Conservation (phyloP, 2,797 vertebrate species). For the Nyctibius grandis region DNA sequence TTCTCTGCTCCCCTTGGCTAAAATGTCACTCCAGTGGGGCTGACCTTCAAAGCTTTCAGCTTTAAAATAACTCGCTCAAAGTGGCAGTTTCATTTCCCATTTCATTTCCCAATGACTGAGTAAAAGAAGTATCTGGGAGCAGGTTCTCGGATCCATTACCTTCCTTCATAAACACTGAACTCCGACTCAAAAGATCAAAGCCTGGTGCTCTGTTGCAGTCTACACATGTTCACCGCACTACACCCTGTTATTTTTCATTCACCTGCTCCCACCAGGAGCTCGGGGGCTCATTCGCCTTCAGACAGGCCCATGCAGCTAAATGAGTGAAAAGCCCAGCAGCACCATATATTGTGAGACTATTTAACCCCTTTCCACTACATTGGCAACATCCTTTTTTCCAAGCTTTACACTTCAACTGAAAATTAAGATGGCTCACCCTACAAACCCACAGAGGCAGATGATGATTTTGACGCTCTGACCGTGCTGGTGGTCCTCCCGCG, state of each 20-base stretch:
- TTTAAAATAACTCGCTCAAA: slow-evolving; percentile 44
- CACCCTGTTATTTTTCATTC: background rate
- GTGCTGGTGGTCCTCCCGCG: accelerated
- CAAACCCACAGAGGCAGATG: background rate
- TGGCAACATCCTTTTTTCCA: background rate
- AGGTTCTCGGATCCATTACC: background rate
- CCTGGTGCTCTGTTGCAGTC: background rate
- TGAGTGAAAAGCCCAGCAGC: background rate
- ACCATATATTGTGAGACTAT: background rate
- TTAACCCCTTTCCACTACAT: background rate
- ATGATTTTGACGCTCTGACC: background rate
- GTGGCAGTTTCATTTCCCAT: background rate
- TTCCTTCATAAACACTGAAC: background rate
- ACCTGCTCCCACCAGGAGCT: background rate
- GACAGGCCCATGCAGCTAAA: background rate
- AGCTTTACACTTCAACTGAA: background rate
- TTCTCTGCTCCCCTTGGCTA: slow-evolving; percentile 14
- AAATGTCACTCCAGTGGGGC: slow-evolving; percentile 19
- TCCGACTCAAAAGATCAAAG: background rate
- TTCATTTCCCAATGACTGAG: background rate
- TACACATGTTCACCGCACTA: background rate
- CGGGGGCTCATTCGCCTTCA: background rate
- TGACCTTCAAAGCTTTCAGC: slow-evolving; percentile 51
- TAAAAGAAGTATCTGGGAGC: background rate
- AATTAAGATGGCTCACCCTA: background rate